A percentile compares a stretch with the other conserved stretches of the same genome.
Evolutionary conservation across 2,113 vertebrate genomes (phyloP).

Genomic region (Gymnorhina tibicen): DNA sequence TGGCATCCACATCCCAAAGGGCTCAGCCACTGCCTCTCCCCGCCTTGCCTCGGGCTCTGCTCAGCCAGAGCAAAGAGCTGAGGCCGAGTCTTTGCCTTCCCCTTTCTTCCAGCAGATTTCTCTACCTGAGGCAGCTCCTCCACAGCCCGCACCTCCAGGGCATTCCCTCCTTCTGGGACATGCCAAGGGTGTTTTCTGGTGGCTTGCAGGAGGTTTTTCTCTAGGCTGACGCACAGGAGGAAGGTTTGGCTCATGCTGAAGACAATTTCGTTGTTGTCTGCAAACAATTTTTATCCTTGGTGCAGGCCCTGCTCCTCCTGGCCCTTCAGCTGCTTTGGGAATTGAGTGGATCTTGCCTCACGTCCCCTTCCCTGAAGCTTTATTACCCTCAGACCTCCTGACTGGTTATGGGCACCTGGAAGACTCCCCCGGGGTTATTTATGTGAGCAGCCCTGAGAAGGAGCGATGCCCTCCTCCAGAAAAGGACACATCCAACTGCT

Average conservation of each 20-base stretch:
- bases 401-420: neutral
- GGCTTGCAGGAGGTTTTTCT: neutral
- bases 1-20: neutral
- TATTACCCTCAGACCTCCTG: neutral
- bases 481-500: neutral
- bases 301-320: neutral
- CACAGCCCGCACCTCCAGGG: neutral
- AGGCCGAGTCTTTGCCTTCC: neutral
- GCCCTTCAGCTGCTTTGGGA: neutral
- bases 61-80: neutral
- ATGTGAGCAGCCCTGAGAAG: neutral
- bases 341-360: neutral
- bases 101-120: neutral
- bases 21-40: neutral
- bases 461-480: neutral
- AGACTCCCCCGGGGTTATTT: neutral
- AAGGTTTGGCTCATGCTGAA: neutral
- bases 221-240: neutral
- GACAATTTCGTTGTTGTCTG: neutral
- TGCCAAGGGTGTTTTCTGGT: neutral
- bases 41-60: neutral
- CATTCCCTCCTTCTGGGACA: neutral
- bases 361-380: neutral
- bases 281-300: neutral
- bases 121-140: neutral